These are phyloP conservation scores for Eupithecia exiguata DNA, from an alignment of 2,888 invertebrate genomes.

Conservation along the genomic window DNA sequence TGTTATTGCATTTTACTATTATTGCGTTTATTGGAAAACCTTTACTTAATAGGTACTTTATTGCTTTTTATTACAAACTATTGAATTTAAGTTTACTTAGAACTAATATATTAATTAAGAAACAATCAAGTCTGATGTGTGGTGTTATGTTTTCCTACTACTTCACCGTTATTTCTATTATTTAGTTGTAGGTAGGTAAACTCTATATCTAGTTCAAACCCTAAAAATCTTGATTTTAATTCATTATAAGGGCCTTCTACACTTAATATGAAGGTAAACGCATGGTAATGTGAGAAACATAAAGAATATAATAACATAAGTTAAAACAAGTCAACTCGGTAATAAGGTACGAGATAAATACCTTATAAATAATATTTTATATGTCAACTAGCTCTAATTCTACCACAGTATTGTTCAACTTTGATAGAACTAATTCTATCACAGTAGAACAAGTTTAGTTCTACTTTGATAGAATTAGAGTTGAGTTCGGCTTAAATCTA, in stretches of 20 bases:
- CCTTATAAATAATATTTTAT: neutral
- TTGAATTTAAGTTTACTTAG: neutral
- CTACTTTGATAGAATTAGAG: neutral
- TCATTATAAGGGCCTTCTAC: neutral
- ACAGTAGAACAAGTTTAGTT: neutral
- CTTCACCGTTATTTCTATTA: neutral
- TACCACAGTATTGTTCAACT: neutral
- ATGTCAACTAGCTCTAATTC: neutral
- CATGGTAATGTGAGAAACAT: neutral
- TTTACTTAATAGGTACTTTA: neutral
- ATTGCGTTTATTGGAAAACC: neutral
- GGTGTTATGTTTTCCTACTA: neutral
- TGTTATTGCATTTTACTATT: neutral
- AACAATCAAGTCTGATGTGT: neutral
- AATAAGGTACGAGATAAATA: neutral
- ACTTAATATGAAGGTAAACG: neutral
- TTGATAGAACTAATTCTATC: neutral
- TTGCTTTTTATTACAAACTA: neutral
- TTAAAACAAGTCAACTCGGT: neutral
- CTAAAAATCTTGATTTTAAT: neutral
- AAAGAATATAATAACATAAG: neutral
- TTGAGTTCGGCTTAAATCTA: slow-evolving; percentile 22
- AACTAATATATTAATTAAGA: neutral
- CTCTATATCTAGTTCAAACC: slow-evolving; percentile 7
- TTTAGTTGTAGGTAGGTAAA: neutral